A percentile compares a stretch with the other conserved stretches of the same genome.
Evolutionary conservation across 2,797 vertebrate genomes (phyloP).

Genomic region (Chrosomus eos): DNA sequence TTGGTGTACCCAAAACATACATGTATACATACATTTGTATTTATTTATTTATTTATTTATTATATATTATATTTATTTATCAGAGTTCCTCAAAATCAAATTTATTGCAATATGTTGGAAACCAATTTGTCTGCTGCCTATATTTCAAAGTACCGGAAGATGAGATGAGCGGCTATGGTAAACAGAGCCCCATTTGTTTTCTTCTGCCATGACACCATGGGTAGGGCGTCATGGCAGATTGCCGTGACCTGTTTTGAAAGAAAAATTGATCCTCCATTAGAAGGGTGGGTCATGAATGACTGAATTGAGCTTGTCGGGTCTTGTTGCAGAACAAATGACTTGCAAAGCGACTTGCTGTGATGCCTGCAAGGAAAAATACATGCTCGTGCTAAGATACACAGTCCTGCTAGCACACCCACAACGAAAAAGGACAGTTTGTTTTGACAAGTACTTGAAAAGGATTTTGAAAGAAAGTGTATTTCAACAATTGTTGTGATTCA

Average conservation of each 20-base stretch:
- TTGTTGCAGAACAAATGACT: conserved; percentile 62
- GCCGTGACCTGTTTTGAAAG: conserved; percentile 56
- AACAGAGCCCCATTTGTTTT: conserved; percentile 8
- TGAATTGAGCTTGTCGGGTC: conserved; percentile 61
- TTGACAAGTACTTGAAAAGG: background rate
- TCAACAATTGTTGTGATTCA: background rate
- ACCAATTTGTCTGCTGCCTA: conserved; percentile 32
- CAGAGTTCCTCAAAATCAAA: background rate
- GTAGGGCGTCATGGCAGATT: background rate
- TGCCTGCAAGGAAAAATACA: conserved; percentile 40
- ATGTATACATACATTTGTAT: no score
- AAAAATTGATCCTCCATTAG: conserved; percentile 38
- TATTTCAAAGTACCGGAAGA: conserved; percentile 20
- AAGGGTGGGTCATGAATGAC: conserved; percentile 31
- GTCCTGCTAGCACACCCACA: conserved; percentile 34
- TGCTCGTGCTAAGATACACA: background rate
- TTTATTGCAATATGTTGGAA: conserved; percentile 19
- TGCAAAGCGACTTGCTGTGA: background rate
- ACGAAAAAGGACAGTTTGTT: conserved; percentile 30
- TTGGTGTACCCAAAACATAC: background rate
- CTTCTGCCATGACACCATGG: background rate
- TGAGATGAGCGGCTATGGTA: background rate
- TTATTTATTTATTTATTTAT: no score
- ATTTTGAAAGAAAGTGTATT: background rate
- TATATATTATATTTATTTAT: background rate